Base-by-base conservation (phyloP, 1,140 invertebrate species). In the Pogonomyrmex californicus region DNA sequence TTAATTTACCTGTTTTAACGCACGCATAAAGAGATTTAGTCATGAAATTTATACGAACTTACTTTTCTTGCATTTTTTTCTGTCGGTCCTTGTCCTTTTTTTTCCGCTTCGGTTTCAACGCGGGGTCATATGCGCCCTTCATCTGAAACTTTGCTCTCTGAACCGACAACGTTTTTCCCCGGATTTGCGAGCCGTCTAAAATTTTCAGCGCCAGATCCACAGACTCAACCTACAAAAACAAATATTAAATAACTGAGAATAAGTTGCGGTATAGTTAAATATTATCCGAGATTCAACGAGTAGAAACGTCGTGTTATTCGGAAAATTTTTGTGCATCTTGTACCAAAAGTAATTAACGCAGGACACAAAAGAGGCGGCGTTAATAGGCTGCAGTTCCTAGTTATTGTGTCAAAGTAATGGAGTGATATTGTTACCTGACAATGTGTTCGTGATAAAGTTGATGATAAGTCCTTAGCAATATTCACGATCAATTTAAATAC, bases 41-140 rank as follows among this genome's bases (percentile, higher is more conserved):
- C 12, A 33, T 51, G 14, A 54, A 70, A 44, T 38, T 41, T 58
- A 1, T 5, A 44, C n/a, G 76, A n/a, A 94, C 96, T 95, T 94
- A 98, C 97, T 99, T 99, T 93, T 99, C 97, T 91, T 99, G 98
- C 94, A 98, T 97, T 95, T 99, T 99, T 95, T 98, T 98, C 78
- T 99, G 94, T 93, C 98, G 99, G 85, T 99, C 97, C 88, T 98
- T 97, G 66, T 98, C 98, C 95, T 98, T 98, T 93, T 97, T 98
- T 92, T 98, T 99, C 93, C 98, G 98, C 93, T 98, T 99, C 2
- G 98, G 99, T 94, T 99, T 99, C 56, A 99, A 96, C 0, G 96
- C 96, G 10, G 99, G 99, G 96, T 99, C 98, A 95, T 98, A 99
- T 2, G 14, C 77, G 14, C 99, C 99, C 95, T 99, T 99, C 96